Conservation (phyloP, 30 jellyfish, hydroid and myxozoan species). For the Aurelia sp. region DNA sequence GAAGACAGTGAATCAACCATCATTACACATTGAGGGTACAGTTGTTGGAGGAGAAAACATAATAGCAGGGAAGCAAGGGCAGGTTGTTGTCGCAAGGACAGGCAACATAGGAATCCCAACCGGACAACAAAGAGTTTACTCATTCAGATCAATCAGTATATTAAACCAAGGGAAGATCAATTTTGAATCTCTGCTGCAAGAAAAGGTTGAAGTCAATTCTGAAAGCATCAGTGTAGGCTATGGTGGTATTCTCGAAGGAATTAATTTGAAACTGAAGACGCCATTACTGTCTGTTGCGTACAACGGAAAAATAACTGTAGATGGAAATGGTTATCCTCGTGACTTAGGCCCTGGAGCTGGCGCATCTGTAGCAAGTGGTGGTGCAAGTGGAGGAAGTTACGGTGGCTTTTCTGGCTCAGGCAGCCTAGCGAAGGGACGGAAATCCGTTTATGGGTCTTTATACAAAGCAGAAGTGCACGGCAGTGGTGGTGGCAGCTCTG, state of each 20-base stretch:
- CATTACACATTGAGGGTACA: conserved; percentile 52
- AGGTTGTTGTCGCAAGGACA: conserved; percentile 47
- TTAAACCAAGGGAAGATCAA: conserved; percentile 46
- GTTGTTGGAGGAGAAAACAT: conserved; percentile 68
- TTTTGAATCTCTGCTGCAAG: conserved; percentile 39
- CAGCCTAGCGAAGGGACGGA: conserved; percentile 17
- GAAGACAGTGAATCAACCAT: conserved; percentile 65
- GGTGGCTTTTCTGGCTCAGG: conserved; percentile 74
- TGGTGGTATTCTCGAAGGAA: conserved; percentile 52
- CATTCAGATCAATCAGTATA: conserved; percentile 53
- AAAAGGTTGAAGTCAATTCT: conserved; percentile 50
- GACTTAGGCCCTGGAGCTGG: conserved; percentile 62
- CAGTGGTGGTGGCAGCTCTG: conserved; percentile 70
- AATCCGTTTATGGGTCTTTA: conserved; percentile 56
- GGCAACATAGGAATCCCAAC: conserved; percentile 71
- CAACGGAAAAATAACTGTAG: conserved; percentile 45
- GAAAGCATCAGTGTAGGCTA: conserved; percentile 48
- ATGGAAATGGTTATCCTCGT: conserved; percentile 33
- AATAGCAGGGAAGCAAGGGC: conserved; percentile 63
- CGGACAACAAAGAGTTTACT: conserved; percentile 33
- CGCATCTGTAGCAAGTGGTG: conserved; percentile 15
- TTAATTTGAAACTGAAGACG: conserved; percentile 29
- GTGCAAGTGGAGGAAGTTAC: conserved; percentile 65
- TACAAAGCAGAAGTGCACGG: conserved; percentile 45
- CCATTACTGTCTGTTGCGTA: conserved; percentile 39